Evolutionary conservation across 1,140 invertebrate species (phyloP).

Genomic region (Plectus sambesii): DNA sequence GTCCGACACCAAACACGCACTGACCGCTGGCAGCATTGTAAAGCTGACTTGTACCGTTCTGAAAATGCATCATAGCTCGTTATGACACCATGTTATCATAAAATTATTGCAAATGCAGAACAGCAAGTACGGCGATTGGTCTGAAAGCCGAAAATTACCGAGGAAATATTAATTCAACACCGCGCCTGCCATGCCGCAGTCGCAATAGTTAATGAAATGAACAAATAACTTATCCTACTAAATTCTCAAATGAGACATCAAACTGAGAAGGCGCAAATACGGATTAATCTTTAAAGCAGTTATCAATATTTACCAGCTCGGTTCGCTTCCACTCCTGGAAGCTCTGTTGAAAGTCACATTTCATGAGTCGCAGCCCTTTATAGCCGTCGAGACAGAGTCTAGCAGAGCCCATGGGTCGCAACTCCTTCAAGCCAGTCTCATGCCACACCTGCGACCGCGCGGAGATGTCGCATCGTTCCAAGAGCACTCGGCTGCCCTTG

Average conservation of each 20-base stretch:
- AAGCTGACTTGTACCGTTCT: not conserved
- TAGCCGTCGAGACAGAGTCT: conserved; percentile 23
- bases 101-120: not conserved
- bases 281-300: not conserved
- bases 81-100: not conserved
- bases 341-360: conserved; percentile 23
- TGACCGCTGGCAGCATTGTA: not conserved
- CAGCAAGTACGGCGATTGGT: too few species aligned
- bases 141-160: not conserved
- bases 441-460: conserved; percentile 19
- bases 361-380: conserved; percentile 16
- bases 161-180: not conserved
- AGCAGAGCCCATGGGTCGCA: conserved; percentile 24
- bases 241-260: too few species aligned
- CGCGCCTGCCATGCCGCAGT: not conserved
- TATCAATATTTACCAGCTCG: not conserved
- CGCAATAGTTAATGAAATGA: not conserved
- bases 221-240: too few species aligned
- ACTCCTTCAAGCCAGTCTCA: conserved; percentile 14
- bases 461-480: conserved; percentile 15
- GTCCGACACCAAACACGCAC: not conserved
- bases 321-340: conserved; percentile 23
- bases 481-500: conserved; percentile 17
- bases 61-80: not conserved
- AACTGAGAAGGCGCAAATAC: not conserved